A percentile compares a stretch with the other conserved stretches of the same genome.
Evolutionary conservation across 2,797 vertebrate species (phyloP).

Genomic region (Spheniscus humboldti): DNA sequence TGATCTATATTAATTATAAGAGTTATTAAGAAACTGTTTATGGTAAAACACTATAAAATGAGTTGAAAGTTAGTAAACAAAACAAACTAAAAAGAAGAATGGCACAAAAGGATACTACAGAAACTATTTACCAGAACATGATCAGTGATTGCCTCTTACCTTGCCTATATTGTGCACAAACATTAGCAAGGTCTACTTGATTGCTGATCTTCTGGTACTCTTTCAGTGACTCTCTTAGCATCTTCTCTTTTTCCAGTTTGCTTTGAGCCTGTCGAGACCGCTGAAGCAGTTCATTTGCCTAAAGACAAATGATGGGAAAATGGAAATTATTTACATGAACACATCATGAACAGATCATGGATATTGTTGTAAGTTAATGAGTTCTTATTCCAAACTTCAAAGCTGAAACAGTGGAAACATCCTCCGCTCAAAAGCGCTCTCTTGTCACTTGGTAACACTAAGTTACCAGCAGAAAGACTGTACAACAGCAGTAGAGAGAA

Average conservation of each 20-base stretch:
- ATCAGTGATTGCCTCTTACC: slow-evolving; percentile 71
- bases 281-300: slow-evolving; percentile 97
- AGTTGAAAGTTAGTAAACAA: not conserved
- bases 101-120: not conserved
- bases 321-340: not conserved
- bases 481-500: not conserved
- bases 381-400: not conserved
- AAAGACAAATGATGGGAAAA: slow-evolving; percentile 7
- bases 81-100: not conserved
- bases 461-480: not conserved
- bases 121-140: not conserved
- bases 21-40: not conserved
- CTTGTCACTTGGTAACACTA: not conserved
- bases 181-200: slow-evolving; percentile 90
- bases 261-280: slow-evolving; percentile 89
- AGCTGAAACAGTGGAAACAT: not conserved
- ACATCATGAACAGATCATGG: not conserved
- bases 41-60: not conserved
- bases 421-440: not conserved
- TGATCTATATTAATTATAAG: not conserved
- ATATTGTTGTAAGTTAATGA: not conserved
- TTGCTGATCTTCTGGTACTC: slow-evolving; percentile 97
- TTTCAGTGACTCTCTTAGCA: slow-evolving; percentile 87
- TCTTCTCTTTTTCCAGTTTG: slow-evolving; percentile 89
- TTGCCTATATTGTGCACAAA: slow-evolving; percentile 94